A percentile compares a stretch with the other conserved stretches of the same genome.
These are phyloP conservation scores for Pseudobourletiella spinata DNA, from an alignment of 1,140 invertebrate species.

Conservation along the genomic window DNA sequence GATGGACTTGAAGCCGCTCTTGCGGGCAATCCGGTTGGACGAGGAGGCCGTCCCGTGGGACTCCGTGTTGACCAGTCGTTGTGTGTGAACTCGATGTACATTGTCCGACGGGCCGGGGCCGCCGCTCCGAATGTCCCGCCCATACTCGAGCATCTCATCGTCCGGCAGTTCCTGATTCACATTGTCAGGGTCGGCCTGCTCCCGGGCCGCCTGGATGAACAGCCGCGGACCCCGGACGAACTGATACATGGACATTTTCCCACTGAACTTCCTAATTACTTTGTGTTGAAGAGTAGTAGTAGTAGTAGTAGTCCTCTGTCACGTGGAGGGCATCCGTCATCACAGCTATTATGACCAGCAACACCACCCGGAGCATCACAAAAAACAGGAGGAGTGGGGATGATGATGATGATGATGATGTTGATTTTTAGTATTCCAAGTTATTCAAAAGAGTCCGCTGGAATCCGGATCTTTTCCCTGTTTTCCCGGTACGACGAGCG, in stretches of 20 bases:
- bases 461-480: too few relatives aligned
- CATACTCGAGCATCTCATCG: constrained; percentile 38
- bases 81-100: constrained; percentile 66
- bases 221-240: constrained; percentile 51
- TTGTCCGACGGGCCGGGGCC: constrained; percentile 40
- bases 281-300: too few relatives aligned
- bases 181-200: constrained; percentile 51
- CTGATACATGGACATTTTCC: constrained; percentile 41
- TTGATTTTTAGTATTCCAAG: too few relatives aligned
- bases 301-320: too few relatives aligned
- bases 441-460: too few relatives aligned
- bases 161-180: constrained; percentile 38
- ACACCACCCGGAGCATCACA: too few relatives aligned
- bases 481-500: too few relatives aligned
- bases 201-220: constrained; percentile 67
- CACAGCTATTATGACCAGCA: too few relatives aligned
- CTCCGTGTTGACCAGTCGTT: constrained; percentile 71
- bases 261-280: too few relatives aligned
- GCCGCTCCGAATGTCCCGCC: constrained; percentile 35
- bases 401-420: too few relatives aligned
- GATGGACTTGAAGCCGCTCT: constrained; percentile 54
- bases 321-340: too few relatives aligned
- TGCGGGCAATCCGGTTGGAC: constrained; percentile 61
- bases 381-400: too few relatives aligned
- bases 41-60: constrained; percentile 52